Evolutionary conservation across 2,113 vertebrate species (phyloP).

Genomic region (Eudyptes chrysolophus): DNA sequence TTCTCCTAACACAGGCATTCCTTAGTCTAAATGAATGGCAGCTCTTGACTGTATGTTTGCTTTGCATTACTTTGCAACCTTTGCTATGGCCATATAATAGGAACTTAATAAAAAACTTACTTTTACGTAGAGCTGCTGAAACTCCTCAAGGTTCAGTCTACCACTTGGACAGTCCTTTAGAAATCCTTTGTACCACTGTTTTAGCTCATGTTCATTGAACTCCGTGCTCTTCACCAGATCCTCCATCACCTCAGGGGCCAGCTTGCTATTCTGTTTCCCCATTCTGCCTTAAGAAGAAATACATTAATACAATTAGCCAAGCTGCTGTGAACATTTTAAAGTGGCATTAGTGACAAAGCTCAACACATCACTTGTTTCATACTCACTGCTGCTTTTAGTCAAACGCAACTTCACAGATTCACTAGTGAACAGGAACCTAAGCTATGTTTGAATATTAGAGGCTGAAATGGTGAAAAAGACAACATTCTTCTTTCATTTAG

Average conservation of each 20-base stretch:
- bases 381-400: background rate
- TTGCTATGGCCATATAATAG: background rate
- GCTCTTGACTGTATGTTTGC: background rate
- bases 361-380: background rate
- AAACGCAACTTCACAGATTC: background rate
- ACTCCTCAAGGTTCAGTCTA: slow-evolving; percentile 84
- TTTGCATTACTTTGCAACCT: background rate
- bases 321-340: background rate
- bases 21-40: background rate
- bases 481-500: background rate
- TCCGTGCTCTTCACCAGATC: slow-evolving; percentile 99
- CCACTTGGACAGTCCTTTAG: slow-evolving; percentile 85
- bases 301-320: slow-evolving; percentile 37
- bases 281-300: slow-evolving; percentile 84
- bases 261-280: slow-evolving; percentile 99
- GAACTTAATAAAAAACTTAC: slow-evolving; percentile 67
- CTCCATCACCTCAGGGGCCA: slow-evolving; percentile 99
- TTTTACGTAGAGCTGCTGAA: slow-evolving; percentile 97
- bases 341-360: background rate
- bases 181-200: slow-evolving; percentile 95
- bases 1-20: background rate
- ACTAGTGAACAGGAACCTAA: background rate
- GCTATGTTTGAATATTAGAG: background rate
- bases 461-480: background rate
- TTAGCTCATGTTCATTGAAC: slow-evolving; percentile 93